These are phyloP conservation scores for Poeciliopsis turrubarensis DNA, from an alignment of 2,113 vertebrate species.

Conservation along the genomic window DNA sequence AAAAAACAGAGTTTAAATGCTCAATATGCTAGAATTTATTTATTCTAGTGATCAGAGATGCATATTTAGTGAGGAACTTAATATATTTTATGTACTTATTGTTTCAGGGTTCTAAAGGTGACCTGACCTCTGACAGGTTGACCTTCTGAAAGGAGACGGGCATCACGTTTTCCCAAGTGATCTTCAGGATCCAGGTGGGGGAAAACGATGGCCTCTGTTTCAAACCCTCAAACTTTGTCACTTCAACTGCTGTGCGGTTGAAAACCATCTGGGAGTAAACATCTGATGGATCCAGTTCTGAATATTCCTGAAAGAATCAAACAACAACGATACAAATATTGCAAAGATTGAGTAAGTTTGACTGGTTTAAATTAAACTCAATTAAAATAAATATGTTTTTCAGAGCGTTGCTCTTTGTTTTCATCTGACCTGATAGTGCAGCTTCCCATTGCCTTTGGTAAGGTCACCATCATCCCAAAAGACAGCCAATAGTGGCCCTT, in stretches of 20 bases:
- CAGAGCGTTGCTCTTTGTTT: neutral
- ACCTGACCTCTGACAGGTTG: constrained; percentile 79
- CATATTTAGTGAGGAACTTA: neutral
- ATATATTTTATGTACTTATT: neutral
- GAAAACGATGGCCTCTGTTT: constrained; percentile 65
- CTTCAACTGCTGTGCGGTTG: constrained; percentile 77
- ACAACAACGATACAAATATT: neutral
- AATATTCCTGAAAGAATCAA: constrained; percentile 71
- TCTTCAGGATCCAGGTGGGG: constrained; percentile 83
- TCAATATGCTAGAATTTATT: neutral
- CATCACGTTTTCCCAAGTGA: constrained; percentile 83
- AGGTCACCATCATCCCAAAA: constrained; percentile 87
- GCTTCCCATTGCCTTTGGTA: constrained; percentile 71
- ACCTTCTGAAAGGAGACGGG: constrained; percentile 79
- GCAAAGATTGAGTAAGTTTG: neutral
- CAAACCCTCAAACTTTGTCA: constrained; percentile 71
- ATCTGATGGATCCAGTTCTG: constrained; percentile 58
- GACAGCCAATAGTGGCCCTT: constrained; percentile 75
- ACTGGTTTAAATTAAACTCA: neutral
- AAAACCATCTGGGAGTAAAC: constrained; percentile 80
- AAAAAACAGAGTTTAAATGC: neutral
- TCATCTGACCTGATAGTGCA: constrained; percentile 79
- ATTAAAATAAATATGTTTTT: neutral
- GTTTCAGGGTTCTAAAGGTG: neutral
- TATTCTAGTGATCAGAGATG: neutral